Base-by-base conservation (phyloP, 2,888 invertebrate genomes). In the Helobdella robusta region DNA sequence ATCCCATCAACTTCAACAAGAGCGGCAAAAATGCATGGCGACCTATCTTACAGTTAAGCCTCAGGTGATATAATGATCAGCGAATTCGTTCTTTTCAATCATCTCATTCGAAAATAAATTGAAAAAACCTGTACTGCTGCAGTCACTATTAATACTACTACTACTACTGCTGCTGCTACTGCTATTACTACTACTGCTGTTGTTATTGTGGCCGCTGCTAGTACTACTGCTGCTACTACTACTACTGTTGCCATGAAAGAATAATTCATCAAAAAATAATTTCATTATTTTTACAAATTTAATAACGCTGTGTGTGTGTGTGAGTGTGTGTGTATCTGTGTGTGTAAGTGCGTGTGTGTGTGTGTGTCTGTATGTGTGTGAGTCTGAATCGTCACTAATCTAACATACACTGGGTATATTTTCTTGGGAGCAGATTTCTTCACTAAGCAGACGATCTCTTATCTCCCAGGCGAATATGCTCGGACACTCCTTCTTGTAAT, bases 401-500 rank as follows among this genome's bases (percentile, higher is more conserved):
- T 6, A 48, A 52, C 69, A 66, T 36, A 69, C 68, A 50, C 67
- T 67, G 46, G 70, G 83, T 93, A 94, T 83, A 81, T 94, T 94
- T 81, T 95, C 94, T 75, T 89, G 90, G 71, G 89, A 89, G 82
- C 94, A 95, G 72, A 93, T 89, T 59, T 88, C 90, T 77, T 95
- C 94, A 72, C 89, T 88, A 36, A 95, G 84, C 74, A 95, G 84
- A 75, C 93, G 86, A 79, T 95, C 94, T 65, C 94, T 83, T 77
- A 95, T 95, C 83, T 95, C 94, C 94, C 94, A 95, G 28, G 94
- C 94, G 83, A 95, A 95, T 81, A 95, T 95, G 70, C 92, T 93
- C 23, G 94, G 94, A 78, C 93, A 93, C 79, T 95, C 94, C 46
- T 91, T 83, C 81, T 95, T 95, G 84, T 92, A 95, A 74, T 88